Base-by-base conservation (phyloP, 1,140 invertebrate species). In the Apis mellifera region DNA sequence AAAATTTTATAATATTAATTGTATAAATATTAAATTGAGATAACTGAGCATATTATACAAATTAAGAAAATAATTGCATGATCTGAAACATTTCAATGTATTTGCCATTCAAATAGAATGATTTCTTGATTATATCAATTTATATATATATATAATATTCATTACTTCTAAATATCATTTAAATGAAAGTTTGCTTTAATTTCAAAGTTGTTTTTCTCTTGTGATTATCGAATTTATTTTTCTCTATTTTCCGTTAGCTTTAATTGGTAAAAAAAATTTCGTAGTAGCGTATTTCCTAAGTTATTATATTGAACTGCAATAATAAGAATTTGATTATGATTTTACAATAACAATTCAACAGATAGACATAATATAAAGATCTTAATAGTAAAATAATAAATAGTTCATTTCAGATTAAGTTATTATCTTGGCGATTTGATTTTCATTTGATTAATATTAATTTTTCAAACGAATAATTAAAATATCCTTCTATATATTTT, bases 381-480 rank as follows among this genome's bases (percentile, higher is more conserved):
- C 9, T 50, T 13, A 4, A 26, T 42, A 8, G 1, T 2, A 5
- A 42, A 42, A 42, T 0, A 42, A 42, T 42, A 7, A 42, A 42
- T 42, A 42, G 4, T 42, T 42, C 0, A 42, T 42, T 42, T 42
- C 4, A 42, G 0, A 42, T 42, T 42, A 17, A 1, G 0, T 42
- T 26, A 42, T 9, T 50, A 12, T 21, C 26, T 32, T 4, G 13
- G 2, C 59, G 26, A 48, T 50, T 50, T 19, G 60, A 65, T 66
- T 66, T 68, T 68, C 54, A 66, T 57, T 42, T 50, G 26, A 55
- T 17, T 66, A 17, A n/a, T 32, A 68, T 19, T 54, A 42, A 26
- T 9, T 62, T 52, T 17, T 77, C 32, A 26, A 52, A n/a, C 48
- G 59, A 64, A 55, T 78, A 78, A 78, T 69, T 69, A 78, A 69